Evolutionary conservation across 2,113 vertebrate genomes (phyloP).

Genomic region (Chaetorhynchus papuensis): DNA sequence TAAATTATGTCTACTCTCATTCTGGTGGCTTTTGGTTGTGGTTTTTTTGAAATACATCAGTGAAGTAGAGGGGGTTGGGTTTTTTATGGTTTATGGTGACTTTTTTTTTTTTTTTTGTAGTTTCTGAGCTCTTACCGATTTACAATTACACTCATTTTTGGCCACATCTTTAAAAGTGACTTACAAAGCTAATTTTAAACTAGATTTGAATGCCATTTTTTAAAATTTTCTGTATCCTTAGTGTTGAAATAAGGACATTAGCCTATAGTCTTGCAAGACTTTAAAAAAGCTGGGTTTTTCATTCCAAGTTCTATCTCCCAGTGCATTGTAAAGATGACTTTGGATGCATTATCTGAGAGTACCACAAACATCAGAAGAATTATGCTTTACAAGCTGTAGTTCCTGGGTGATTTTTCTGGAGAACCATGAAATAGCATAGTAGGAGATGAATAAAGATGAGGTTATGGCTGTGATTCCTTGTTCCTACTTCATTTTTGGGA

Average conservation of each 20-base stretch:
- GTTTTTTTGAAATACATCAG: not conserved
- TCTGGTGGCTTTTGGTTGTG: not conserved
- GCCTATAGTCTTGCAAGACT: not conserved
- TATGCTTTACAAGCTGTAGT: not conserved
- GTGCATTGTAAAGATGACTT: not conserved
- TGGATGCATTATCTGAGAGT: not conserved
- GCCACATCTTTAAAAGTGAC: not conserved
- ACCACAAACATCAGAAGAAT: not conserved
- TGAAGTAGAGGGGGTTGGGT: not conserved
- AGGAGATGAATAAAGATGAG: conserved; percentile 4
- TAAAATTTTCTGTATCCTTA: not conserved
- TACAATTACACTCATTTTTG: not conserved
- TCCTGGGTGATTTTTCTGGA: not conserved
- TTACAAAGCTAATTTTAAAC: not conserved
- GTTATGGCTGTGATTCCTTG: not conserved
- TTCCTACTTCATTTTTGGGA: not conserved
- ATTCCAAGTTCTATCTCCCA: not conserved
- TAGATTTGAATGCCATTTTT: not conserved
- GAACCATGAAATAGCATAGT: not conserved
- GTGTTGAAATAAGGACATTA: not conserved
- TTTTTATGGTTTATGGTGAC: not conserved
- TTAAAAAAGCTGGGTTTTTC: not conserved
- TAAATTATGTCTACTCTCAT: conserved; percentile 28
- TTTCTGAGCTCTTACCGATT: not conserved
- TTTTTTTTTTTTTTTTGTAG: not conserved